Conservation (phyloP, 2,113 vertebrate species). For the Nicator chloris region DNA sequence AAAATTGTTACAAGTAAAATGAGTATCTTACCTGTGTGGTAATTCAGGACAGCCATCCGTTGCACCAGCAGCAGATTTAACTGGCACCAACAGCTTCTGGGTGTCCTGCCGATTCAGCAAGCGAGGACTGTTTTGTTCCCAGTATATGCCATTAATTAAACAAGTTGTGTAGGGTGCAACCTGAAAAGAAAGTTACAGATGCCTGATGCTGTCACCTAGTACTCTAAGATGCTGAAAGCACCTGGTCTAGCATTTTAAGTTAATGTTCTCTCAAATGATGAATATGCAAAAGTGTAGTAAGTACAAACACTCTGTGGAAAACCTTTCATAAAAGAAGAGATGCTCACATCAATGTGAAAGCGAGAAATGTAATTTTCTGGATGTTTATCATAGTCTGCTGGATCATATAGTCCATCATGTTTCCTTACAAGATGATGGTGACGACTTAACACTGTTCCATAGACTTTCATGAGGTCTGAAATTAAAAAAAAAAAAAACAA, state of each 20-base stretch:
- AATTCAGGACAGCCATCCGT: slow-evolving; percentile 82
- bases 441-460: slow-evolving; percentile 92
- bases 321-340: neutral
- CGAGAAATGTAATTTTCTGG: slow-evolving; percentile 91
- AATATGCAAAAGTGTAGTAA: neutral
- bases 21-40: slow-evolving; percentile 85
- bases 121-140: slow-evolving; percentile 91
- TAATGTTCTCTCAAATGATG: neutral
- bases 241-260: neutral
- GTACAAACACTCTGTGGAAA: neutral
- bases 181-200: slow-evolving; percentile 69
- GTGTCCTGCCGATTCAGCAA: slow-evolving; percentile 85
- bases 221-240: neutral
- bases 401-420: slow-evolving; percentile 86
- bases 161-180: slow-evolving; percentile 95
- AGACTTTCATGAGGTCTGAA: slow-evolving; percentile 91
- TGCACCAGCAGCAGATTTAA: slow-evolving; percentile 38
- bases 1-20: neutral
- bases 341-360: slow-evolving; percentile 89
- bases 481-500: neutral
- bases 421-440: slow-evolving; percentile 96
- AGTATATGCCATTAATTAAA: slow-evolving; percentile 97
- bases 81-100: slow-evolving; percentile 81
- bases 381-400: slow-evolving; percentile 88
- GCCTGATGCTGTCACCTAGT: neutral